Conservation (phyloP, 2,888 invertebrate species). For the Lapara coniferarum region DNA sequence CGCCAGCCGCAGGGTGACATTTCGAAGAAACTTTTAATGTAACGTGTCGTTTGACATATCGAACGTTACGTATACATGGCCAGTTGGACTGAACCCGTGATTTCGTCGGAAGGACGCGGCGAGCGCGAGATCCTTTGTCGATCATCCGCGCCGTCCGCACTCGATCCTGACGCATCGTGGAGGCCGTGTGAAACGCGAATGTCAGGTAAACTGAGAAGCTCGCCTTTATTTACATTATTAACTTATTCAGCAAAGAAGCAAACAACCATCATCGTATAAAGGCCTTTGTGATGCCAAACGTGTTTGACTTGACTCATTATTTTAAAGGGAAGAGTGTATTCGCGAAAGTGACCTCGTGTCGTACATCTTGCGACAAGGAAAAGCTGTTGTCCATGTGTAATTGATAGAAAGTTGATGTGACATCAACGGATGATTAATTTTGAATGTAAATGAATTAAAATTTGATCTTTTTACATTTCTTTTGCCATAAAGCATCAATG, state of each 20-base stretch:
- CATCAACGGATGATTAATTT: background rate
- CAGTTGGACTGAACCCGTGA: conserved; percentile 50
- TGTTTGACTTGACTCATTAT: conserved; percentile 73
- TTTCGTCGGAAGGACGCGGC: conserved; percentile 51
- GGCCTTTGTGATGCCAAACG: conserved; percentile 68
- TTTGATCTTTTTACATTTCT: too few relatives aligned
- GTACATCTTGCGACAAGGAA: conserved; percentile 36
- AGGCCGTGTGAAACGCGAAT: conserved; percentile 57
- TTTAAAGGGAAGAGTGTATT: conserved; percentile 60
- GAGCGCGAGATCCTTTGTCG: conserved; percentile 43
- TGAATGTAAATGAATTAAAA: background rate
- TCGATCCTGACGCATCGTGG: conserved; percentile 46
- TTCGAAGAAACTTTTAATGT: conserved; percentile 75
- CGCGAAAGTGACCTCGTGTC: conserved; percentile 51
- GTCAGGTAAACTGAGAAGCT: conserved; percentile 61
- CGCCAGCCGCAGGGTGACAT: conserved; percentile 63
- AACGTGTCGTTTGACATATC: conserved; percentile 63
- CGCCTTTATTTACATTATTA: conserved; percentile 68
- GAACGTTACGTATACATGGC: conserved; percentile 67
- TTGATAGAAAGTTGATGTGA: conserved; percentile 29
- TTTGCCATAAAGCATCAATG: too few relatives aligned
- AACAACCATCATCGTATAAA: conserved; percentile 73
- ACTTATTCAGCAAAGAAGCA: conserved; percentile 66
- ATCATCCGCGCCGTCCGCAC: conserved; percentile 30
- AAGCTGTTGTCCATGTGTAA: conserved; percentile 29